phyloP scores from a whole-genome alignment of 2,888 invertebrate genomes.

The Dysmachus trigonus region DNA sequence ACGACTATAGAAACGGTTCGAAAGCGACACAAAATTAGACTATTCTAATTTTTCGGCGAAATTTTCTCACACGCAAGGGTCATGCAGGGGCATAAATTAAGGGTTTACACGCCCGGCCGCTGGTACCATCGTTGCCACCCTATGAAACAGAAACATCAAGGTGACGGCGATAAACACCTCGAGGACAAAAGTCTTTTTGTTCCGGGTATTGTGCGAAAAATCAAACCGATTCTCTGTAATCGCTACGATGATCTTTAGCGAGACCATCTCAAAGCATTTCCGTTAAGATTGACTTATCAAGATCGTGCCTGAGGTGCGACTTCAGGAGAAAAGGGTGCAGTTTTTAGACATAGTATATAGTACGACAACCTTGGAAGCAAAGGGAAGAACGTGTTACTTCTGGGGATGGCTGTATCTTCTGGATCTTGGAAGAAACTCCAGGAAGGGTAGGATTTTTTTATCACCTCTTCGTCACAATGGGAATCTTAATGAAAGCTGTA shows the following conservation, averaged over 20 bases:
- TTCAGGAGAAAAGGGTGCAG: not conserved
- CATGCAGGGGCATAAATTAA: constrained; percentile 31
- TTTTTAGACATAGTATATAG: not conserved
- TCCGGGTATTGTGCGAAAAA: constrained; percentile 15
- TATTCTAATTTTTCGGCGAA: constrained; percentile 16
- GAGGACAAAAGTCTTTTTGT: constrained; percentile 5
- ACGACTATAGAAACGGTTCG: not conserved
- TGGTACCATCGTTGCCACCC: not conserved
- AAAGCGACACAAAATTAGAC: not conserved
- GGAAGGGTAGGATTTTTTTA: not conserved
- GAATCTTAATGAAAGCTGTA: not conserved
- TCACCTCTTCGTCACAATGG: not conserved
- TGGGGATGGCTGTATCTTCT: not conserved
- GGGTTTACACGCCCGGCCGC: constrained; percentile 4
- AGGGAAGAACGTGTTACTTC: not conserved
- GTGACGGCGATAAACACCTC: constrained; percentile 20
- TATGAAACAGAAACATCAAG: not conserved
- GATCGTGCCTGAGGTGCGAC: not conserved
- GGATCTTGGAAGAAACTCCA: not conserved
- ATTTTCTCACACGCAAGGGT: constrained; percentile 12
- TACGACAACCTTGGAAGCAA: not conserved
- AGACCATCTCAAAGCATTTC: constrained; percentile 16
- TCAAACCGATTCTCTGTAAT: constrained; percentile 12
- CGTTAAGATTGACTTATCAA: constrained; percentile 28
- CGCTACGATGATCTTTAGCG: not conserved